phyloP scores from a whole-genome alignment of 2,113 vertebrate genomes.

The Trichechus manatus region DNA sequence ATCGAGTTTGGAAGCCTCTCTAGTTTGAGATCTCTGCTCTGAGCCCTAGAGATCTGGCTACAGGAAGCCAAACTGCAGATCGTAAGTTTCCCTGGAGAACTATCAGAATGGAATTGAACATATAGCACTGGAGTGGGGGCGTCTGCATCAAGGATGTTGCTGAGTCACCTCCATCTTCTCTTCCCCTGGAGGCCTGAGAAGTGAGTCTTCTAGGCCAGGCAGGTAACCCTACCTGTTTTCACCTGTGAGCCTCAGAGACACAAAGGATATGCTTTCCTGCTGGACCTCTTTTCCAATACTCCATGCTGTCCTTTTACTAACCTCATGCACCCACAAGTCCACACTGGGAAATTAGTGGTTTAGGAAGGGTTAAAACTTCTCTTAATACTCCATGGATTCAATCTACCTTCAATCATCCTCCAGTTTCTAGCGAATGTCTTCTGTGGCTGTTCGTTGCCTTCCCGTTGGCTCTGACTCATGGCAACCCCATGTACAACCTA shows the following conservation, averaged over 20 bases:
- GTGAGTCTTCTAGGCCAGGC: not conserved
- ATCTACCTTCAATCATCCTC: not conserved
- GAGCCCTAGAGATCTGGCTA: not conserved
- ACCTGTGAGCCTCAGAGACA: not conserved
- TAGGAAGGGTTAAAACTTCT: not conserved
- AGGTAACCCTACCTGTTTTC: not conserved
- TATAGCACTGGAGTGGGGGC: not conserved
- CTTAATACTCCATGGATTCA: not conserved
- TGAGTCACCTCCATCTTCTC: not conserved
- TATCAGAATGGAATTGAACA: not conserved
- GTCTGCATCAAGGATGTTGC: not conserved
- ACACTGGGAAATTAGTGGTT: not conserved
- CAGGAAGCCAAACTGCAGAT: not conserved
- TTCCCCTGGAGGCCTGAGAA: not conserved
- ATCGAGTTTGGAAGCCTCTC: not conserved
- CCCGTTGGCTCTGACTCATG: not conserved
- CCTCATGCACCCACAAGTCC: not conserved
- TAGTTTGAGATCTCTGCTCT: conserved; percentile 15
- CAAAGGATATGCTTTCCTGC: not conserved
- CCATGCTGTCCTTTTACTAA: not conserved
- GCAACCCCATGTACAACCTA: not conserved
- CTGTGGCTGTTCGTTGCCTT: not conserved
- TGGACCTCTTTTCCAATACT: not conserved
- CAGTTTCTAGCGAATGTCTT: not conserved
- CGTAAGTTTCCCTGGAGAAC: not conserved